Base-by-base conservation (phyloP, 1,140 invertebrate species). In the Bicyclus anynana region DNA sequence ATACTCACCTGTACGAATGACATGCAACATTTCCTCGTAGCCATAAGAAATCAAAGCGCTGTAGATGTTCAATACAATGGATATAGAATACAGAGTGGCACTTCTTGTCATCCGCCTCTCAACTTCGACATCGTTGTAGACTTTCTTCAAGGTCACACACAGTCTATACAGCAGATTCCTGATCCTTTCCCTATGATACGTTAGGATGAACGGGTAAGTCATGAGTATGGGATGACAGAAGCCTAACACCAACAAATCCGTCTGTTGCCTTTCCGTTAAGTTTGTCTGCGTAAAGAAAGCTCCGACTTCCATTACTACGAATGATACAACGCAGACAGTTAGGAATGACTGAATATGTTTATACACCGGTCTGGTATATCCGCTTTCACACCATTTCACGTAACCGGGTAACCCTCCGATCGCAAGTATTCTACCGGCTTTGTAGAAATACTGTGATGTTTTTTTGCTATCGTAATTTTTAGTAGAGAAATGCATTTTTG, bases 211-310 rank as follows among this genome's bases (percentile, higher is more conserved):
- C n/a, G 33, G 56, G 18, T 67, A 65, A 0, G 4, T 13, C 6
- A 46, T 59, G 2, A 75, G n/a, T n/a, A 74, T 52, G 0, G 69
- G 69, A 40, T 77, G 67, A 0, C 71, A 59, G 26, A 71, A 44
- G 0, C 47, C 33, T 16, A 70, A 74, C 0, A 76, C 2, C 1
- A 72, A 12, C 10, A 35, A 50, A 53, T 76, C 69, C 1, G 48
- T 62, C 7, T 47, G 47, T 29, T 77, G 71, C 27, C 72, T 70
- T 13, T 35, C 33, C 9, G 33, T 5, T 13, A 80, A 58, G 20
- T 69, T 54, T 0, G 29, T 42, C 27, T 69, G 65, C 0, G 72
- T 77, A 14, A 57, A 53, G 18, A 70, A 60, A 1, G 65, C 54
- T 2, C 47, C 37, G 14, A 63, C 16, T 50, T 79, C 69, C 1